These are phyloP conservation scores for Pogona vitticeps DNA, from an alignment of 2,113 vertebrate genomes.

Conservation along the genomic window DNA sequence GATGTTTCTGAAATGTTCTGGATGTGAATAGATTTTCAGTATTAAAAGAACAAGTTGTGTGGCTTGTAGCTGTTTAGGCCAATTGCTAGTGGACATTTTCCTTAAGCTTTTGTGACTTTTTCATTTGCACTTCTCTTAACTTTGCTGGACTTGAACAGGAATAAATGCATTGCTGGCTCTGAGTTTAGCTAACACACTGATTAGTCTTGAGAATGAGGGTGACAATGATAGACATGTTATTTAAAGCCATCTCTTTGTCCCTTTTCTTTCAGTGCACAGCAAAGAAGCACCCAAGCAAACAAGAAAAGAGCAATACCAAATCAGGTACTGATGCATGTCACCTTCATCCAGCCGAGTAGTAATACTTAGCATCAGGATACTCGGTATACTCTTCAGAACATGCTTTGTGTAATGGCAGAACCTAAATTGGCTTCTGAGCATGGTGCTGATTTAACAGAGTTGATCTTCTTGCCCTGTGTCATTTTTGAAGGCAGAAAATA, in stretches of 20 bases:
- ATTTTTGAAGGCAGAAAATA: background rate
- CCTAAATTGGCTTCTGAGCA: background rate
- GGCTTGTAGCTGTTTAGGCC: background rate
- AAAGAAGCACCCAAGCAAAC: constrained; percentile 88
- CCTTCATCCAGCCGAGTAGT: background rate
- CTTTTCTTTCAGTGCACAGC: constrained; percentile 85
- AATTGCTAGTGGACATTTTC: background rate
- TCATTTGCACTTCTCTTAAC: background rate
- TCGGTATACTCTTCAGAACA: background rate
- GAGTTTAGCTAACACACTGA: background rate
- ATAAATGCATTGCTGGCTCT: background rate
- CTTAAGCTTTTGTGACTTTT: background rate
- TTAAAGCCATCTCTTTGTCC: background rate
- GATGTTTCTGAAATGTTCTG: background rate
- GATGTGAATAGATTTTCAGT: background rate
- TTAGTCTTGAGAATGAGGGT: too few species aligned
- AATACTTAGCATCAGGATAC: background rate
- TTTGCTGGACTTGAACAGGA: background rate
- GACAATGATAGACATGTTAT: accelerated
- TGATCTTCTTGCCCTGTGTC: background rate
- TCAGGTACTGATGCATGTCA: constrained; percentile 81
- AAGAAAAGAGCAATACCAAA: constrained; percentile 95
- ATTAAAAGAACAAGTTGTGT: background rate
- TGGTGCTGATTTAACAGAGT: background rate
- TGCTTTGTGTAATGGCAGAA: background rate